phyloP scores from a whole-genome alignment of 1,140 invertebrate species.

The Cylas formicarius region DNA sequence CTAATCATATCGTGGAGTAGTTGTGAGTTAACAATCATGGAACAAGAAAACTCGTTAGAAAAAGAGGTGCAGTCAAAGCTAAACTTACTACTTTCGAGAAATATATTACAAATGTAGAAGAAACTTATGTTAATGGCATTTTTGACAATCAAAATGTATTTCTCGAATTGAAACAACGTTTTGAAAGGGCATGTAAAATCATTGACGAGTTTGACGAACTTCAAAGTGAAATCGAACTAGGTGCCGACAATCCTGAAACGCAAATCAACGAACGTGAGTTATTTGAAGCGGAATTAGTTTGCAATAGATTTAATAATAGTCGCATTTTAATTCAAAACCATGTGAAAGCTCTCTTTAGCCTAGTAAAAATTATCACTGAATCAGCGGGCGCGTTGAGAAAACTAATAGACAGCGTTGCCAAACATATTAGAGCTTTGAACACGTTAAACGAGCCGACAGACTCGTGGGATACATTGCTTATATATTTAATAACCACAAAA shows the following conservation, averaged over 20 bases:
- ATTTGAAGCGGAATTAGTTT: constrained; percentile 21
- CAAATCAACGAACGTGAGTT: neutral
- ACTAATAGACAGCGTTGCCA: constrained; percentile 3
- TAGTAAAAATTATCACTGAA: constrained; percentile 35
- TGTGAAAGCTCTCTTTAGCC: constrained; percentile 15
- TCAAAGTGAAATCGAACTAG: constrained; percentile 4
- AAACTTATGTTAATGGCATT: neutral
- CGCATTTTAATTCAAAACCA: constrained; percentile 27
- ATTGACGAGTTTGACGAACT: constrained; percentile 6
- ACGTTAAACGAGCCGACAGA: constrained; percentile 3
- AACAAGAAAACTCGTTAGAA: no score
- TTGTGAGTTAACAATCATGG: no score
- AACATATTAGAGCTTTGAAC: constrained; percentile 8
- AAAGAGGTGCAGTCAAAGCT: no score
- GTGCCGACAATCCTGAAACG: neutral
- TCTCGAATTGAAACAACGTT: constrained; percentile 3
- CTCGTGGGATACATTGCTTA: constrained; percentile 9
- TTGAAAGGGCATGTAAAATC: constrained; percentile 2
- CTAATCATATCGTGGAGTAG: no score
- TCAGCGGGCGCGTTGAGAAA: neutral
- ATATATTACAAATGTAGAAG: no score
- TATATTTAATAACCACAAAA: neutral
- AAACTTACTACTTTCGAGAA: no score
- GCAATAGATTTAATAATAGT: constrained; percentile 28
- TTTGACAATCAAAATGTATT: neutral